A percentile compares a stretch with the other conserved stretches of the same genome.
phyloP scores from a whole-genome alignment of 2,888 invertebrate genomes.

The Lycocerus yunnanus region DNA sequence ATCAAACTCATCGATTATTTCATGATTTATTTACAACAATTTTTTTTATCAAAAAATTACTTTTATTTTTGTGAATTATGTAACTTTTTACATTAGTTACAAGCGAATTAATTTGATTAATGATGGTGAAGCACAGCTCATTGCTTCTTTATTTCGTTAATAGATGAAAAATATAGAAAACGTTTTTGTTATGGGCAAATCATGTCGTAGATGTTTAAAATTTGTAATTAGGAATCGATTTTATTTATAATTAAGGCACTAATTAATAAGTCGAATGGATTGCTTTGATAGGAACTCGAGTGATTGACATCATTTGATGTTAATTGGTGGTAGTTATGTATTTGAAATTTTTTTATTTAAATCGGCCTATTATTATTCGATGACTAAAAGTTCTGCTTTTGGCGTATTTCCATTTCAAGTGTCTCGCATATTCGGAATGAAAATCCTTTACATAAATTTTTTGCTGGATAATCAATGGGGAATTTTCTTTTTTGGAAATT shows the following conservation, averaged over 20 bases:
- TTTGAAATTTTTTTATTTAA: not conserved
- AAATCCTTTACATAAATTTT: not conserved
- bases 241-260: not conserved
- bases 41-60: not conserved
- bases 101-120: not conserved
- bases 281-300: not conserved
- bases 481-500: not conserved
- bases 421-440: not conserved
- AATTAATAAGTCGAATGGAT: not conserved
- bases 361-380: not conserved
- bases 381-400: not conserved
- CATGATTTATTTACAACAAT: not conserved
- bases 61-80: not conserved
- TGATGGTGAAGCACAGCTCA: not conserved
- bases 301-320: not conserved
- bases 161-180: not conserved
- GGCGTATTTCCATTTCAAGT: not conserved
- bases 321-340: not conserved
- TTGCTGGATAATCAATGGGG: not conserved
- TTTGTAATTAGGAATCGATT: not conserved
- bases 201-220: not conserved
- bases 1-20: not conserved
- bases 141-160: not conserved
- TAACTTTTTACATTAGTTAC: not conserved
- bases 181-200: not conserved